phyloP scores from a whole-genome alignment of 2,797 vertebrate genomes.

The Pseudocheirus occidentalis region DNA sequence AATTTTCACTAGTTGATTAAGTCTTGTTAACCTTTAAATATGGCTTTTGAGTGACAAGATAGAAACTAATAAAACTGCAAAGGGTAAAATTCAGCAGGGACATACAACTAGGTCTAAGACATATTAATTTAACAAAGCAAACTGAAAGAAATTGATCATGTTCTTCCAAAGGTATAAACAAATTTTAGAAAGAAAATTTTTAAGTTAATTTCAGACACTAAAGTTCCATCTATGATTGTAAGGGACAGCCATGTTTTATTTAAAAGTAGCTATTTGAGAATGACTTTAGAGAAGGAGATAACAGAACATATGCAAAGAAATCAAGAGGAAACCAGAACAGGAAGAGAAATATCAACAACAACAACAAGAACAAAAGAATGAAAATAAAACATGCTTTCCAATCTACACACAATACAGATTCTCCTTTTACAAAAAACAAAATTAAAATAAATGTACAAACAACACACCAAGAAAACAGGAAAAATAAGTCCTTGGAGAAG shows the following conservation, averaged over 20 bases:
- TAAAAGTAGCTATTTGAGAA: conserved; percentile 65
- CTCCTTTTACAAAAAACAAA: conserved; percentile 69
- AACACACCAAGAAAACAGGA: conserved; percentile 83
- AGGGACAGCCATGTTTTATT: conserved; percentile 68
- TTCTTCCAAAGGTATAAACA: conserved; percentile 59
- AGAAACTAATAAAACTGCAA: background rate
- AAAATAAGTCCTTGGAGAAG: conserved; percentile 79
- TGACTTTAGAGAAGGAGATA: conserved; percentile 69
- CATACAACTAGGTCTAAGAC: background rate
- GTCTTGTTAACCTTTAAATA: background rate
- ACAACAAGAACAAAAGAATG: conserved; percentile 60
- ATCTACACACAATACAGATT: conserved; percentile 74
- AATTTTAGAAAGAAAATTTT: conserved; percentile 64
- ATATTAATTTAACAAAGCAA: conserved; percentile 69
- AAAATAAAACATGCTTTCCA: conserved; percentile 78
- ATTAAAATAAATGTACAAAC: conserved; percentile 81
- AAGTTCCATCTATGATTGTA: conserved; percentile 67
- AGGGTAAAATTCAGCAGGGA: conserved; percentile 19
- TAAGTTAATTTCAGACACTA: conserved; percentile 69
- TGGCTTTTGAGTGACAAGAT: background rate
- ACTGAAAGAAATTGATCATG: conserved; percentile 71
- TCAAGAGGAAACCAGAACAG: conserved; percentile 76
- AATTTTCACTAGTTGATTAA: background rate
- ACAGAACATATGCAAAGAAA: conserved; percentile 83
- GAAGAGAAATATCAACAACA: conserved; percentile 57